Evolutionary conservation across 2,113 vertebrate species (phyloP).

Genomic region (Rynchops niger): DNA sequence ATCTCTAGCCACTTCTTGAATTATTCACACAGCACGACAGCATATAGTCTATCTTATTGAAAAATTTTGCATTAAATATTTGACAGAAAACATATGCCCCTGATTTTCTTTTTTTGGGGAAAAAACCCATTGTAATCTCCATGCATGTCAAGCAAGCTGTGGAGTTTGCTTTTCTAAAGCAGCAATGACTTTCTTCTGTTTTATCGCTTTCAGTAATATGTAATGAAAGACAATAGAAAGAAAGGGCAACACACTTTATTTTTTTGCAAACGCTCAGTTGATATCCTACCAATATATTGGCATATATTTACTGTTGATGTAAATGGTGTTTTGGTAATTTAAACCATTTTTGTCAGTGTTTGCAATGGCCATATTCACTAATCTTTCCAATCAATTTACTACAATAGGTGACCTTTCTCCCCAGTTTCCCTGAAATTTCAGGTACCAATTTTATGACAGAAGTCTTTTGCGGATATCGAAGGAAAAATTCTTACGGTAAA

Average conservation of each 20-base stretch:
- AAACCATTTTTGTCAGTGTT: neutral
- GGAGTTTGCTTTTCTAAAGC: neutral
- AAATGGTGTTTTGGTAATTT: neutral
- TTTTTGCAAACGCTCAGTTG: neutral
- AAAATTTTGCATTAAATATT: neutral
- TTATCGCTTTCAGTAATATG: neutral
- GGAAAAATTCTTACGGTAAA: neutral
- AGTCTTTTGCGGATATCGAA: neutral
- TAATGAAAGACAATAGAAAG: neutral
- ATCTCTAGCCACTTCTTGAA: neutral
- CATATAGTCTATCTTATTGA: neutral
- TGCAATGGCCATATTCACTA: neutral
- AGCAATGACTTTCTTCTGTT: neutral
- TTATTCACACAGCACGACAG: neutral
- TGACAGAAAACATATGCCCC: neutral
- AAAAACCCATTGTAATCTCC: neutral
- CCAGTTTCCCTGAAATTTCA: neutral
- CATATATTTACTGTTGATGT: neutral
- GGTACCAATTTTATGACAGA: neutral
- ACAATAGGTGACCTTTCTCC: neutral
- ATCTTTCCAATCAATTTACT: neutral
- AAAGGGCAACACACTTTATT: neutral
- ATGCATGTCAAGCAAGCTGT: neutral
- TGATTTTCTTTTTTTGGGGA: neutral
- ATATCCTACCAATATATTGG: neutral